A percentile compares a stretch with the other conserved stretches of the same genome.
phyloP scores from a whole-genome alignment of 1,140 invertebrate genomes.

The Aphaenogaster ashmeadi region DNA sequence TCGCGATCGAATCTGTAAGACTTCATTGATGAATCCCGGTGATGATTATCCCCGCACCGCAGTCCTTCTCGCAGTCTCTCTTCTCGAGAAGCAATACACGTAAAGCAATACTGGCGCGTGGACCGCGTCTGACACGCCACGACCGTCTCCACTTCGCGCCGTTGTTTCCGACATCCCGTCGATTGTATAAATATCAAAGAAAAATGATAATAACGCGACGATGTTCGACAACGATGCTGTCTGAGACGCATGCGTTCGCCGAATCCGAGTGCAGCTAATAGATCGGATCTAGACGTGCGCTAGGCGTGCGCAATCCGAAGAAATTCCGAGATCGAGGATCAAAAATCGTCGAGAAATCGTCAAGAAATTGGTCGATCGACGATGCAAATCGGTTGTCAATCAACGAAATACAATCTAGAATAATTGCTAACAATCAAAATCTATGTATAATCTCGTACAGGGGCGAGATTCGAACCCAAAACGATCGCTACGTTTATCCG shows the following conservation, averaged over 20 bases:
- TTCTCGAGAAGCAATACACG: slow-evolving; percentile 31
- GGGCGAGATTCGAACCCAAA: background rate
- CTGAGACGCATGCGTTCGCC: background rate
- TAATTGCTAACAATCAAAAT: slow-evolving; percentile 16
- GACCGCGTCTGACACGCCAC: background rate
- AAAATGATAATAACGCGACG: background rate
- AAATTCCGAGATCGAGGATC: background rate
- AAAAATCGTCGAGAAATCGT: background rate
- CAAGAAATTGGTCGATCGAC: background rate
- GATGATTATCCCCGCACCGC: background rate
- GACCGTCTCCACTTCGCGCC: background rate
- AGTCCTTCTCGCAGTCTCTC: background rate
- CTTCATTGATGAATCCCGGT: background rate
- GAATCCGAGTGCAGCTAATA: background rate
- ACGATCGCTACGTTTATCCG: background rate
- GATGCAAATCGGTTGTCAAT: background rate
- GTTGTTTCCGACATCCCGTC: background rate
- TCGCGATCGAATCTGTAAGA: background rate
- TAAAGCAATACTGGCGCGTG: slow-evolving; percentile 47
- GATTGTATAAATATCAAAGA: background rate
- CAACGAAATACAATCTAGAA: slow-evolving; percentile 12
- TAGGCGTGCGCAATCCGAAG: slow-evolving; percentile 10
- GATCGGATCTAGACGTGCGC: background rate
- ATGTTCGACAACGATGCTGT: no score
- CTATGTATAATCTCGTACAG: background rate